Evolutionary conservation across 2,888 invertebrate genomes (phyloP).

Genomic region (Stomorhina lunata): DNA sequence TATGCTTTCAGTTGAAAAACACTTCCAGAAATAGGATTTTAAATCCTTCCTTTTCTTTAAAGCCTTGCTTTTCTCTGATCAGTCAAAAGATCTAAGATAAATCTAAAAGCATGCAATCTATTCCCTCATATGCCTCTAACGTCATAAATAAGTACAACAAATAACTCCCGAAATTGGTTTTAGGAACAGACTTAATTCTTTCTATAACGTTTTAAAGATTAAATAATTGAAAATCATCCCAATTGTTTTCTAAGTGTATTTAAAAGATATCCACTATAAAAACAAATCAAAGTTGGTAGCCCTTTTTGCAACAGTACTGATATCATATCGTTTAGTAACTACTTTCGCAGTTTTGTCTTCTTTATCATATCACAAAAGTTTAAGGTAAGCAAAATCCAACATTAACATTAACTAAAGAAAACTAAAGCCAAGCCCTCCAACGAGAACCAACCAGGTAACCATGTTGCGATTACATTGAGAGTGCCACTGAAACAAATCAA

Average conservation of each 20-base stretch:
- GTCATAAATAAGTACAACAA: too few species aligned
- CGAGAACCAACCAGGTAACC: constrained; percentile 62
- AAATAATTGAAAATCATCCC: too few species aligned
- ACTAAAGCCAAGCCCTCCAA: constrained; percentile 48
- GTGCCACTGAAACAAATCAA: constrained; percentile 70
- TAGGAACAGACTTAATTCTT: too few species aligned
- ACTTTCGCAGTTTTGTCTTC: neutral
- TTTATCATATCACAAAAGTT: constrained; percentile 53
- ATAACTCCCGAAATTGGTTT: too few species aligned
- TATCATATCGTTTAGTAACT: constrained; percentile 41
- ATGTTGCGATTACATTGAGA: constrained; percentile 60
- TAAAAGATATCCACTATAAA: neutral
- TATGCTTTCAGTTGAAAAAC: too few species aligned
- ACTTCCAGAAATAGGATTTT: too few species aligned
- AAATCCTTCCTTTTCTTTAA: too few species aligned
- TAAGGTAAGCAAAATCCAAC: constrained; percentile 29
- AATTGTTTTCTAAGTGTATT: constrained; percentile 39
- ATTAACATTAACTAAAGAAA: neutral
- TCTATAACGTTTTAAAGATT: too few species aligned
- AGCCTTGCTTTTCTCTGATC: too few species aligned
- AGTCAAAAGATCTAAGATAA: too few species aligned
- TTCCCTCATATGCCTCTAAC: too few species aligned
- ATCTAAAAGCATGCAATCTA: too few species aligned
- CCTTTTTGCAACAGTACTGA: constrained; percentile 32
- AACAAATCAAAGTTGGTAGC: constrained; percentile 49